Conservation (phyloP, 2,113 vertebrate genomes). For the Cephalopholis sonnerati region DNA sequence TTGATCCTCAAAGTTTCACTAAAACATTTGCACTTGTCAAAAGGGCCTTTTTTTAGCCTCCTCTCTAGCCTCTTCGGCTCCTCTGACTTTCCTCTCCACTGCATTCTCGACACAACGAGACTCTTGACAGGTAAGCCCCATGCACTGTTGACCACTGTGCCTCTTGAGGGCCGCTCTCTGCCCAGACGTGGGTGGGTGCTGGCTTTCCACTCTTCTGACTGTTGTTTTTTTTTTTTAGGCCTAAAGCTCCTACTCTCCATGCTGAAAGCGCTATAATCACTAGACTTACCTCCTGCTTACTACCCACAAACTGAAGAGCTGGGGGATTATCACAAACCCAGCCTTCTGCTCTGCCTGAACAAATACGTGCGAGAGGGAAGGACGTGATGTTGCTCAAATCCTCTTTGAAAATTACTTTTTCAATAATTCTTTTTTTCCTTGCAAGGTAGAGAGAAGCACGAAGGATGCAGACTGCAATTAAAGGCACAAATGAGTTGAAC, state of each 20-base stretch:
- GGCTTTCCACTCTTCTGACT: conserved; percentile 35
- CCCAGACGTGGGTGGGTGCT: conserved; percentile 29
- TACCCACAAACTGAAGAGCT: conserved; percentile 43
- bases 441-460: neutral
- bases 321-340: conserved; percentile 52
- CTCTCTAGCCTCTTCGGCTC: conserved; percentile 44
- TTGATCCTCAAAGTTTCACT: conserved; percentile 33
- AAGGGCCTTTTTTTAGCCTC: conserved; percentile 10
- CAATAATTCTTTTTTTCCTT: neutral
- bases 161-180: conserved; percentile 47
- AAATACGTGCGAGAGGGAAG: conserved; percentile 20
- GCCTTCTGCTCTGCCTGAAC: conserved; percentile 51
- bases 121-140: conserved; percentile 61
- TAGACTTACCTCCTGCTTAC: conserved; percentile 55
- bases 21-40: conserved; percentile 41
- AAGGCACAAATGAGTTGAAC: neutral
- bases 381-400: conserved; percentile 38
- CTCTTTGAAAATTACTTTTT: conserved; percentile 20
- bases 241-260: conserved; percentile 9
- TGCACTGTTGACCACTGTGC: conserved; percentile 55
- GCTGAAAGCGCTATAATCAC: conserved; percentile 24
- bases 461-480: neutral
- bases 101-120: conserved; percentile 55
- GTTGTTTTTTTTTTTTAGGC: conserved; percentile 13
- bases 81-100: conserved; percentile 58